Evolutionary conservation across 2,797 vertebrate species (phyloP).

Genomic region (Clarias platycephalus): DNA sequence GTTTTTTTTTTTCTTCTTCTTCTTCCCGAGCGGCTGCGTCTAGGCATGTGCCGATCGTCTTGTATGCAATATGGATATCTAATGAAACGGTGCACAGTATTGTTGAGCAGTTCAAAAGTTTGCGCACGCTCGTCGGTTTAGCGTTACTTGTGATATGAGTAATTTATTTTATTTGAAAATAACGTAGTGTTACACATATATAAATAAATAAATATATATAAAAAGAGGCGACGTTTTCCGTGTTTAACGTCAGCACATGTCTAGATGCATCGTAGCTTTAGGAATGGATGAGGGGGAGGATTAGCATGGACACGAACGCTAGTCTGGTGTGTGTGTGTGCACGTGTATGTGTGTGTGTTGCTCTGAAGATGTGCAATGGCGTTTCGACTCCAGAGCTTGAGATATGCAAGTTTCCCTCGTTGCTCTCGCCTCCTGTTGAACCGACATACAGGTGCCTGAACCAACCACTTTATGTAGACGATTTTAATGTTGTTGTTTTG

Average conservation of each 20-base stretch:
- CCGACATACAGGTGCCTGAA: conserved; percentile 37
- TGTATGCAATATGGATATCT: neutral
- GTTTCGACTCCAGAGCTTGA: conserved; percentile 18
- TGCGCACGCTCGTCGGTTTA: neutral
- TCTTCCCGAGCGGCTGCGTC: neutral
- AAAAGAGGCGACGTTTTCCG: neutral
- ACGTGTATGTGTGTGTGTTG: neutral
- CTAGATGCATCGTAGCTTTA: conserved; percentile 1
- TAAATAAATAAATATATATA: neutral
- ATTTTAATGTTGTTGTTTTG: neutral
- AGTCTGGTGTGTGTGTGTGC: neutral
- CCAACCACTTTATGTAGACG: neutral
- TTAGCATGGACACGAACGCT: neutral
- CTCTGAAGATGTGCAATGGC: conserved; percentile 37
- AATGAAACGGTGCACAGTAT: neutral
- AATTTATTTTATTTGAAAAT: conserved; percentile 5
- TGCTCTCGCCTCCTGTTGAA: conserved; percentile 28
- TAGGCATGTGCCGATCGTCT: neutral
- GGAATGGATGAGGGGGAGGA: conserved; percentile 12
- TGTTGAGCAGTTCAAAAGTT: neutral
- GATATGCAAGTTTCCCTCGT: conserved; percentile 35
- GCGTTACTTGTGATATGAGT: neutral
- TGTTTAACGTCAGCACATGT: neutral
- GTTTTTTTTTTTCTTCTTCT: too few relatives aligned
- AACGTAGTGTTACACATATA: neutral